These are phyloP conservation scores for Rhincodon typus DNA, from an alignment of 2,797 vertebrate species.

Conservation along the genomic window DNA sequence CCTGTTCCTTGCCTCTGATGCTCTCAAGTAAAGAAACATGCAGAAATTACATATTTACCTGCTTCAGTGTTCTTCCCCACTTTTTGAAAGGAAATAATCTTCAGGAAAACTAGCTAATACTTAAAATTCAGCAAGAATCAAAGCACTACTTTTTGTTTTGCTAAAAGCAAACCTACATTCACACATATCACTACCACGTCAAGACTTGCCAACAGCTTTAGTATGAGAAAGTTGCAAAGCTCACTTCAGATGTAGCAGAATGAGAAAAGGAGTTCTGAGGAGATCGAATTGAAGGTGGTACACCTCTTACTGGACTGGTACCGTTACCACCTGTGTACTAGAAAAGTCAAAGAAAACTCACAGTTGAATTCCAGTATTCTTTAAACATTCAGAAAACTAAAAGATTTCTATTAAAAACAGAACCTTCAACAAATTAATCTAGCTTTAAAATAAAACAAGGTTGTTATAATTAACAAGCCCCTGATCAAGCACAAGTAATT, in stretches of 20 bases:
- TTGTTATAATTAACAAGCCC: background rate
- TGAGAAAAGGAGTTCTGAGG: constrained; percentile 96
- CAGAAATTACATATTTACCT: background rate
- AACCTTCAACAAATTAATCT: background rate
- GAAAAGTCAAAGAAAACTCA: constrained; percentile 47
- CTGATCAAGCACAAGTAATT: background rate
- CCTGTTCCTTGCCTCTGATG: background rate
- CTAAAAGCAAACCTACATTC: background rate
- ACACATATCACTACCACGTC: background rate
- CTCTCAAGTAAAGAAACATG: background rate
- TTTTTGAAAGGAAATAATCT: background rate
- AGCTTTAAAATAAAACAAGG: constrained; percentile 38
- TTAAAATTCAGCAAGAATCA: background rate
- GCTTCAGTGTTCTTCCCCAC: background rate
- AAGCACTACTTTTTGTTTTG: background rate
- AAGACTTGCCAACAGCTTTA: background rate
- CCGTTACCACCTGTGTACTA: constrained; percentile 93
- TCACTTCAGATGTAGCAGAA: constrained; percentile 85
- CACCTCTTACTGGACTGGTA: constrained; percentile 89
- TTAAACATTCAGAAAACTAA: background rate
- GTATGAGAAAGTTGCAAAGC: background rate
- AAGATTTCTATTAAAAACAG: background rate
- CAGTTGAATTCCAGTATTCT: constrained; percentile 2
- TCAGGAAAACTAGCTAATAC: background rate
- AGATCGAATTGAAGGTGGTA: constrained; percentile 84